Base-by-base conservation (phyloP, 2,888 invertebrate genomes). In the Lacanobia oleracea region DNA sequence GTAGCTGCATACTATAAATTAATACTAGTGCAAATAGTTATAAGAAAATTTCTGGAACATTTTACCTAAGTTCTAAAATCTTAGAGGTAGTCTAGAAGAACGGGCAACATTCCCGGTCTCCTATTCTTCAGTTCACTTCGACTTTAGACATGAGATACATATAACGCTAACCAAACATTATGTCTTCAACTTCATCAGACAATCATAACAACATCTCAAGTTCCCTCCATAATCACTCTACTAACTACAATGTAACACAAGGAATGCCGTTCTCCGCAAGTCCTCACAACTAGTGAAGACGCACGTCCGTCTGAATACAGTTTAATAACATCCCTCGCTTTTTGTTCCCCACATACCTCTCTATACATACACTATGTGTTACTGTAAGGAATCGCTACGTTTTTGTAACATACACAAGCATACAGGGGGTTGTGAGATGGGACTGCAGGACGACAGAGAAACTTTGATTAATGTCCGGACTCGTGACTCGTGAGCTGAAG, bases 241-340 rank as follows among this genome's bases (percentile, higher is more conserved):
- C 50, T 16, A 27, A 50, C 50, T 16, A 67, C 23, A 27, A 12
- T 18, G 14, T 14, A 57, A 57, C 7, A 56, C 18, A 56, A 5
- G 10, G 6, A 12, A n/a, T 7, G 2, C 37, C 18, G 6, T 1
- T 21, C 43, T 2, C 51, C 51, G 1, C 48, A 21, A 57, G 18
- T 6, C 23, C 18, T 18, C 45, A 18, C 59, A 45, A 21, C 54
- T 64, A 33, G 40, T 64, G n/a, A 65, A 72, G 56, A 56, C 56
- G 75, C 64, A 62, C 67, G 73, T 73, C 64, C 57, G 53, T 67
- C 59, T 76, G 74, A 82, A 76, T 80, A 82, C 74, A 70, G 72
- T 82, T 80, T 82, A 70, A 77, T 83, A 72, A 67, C 66, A 72
- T 53, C 64, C 67, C 72, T 72, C 53, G 64, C 45, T 48, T 72